phyloP scores from a whole-genome alignment of 2,113 vertebrate genomes.

The Eublepharis macularius region DNA sequence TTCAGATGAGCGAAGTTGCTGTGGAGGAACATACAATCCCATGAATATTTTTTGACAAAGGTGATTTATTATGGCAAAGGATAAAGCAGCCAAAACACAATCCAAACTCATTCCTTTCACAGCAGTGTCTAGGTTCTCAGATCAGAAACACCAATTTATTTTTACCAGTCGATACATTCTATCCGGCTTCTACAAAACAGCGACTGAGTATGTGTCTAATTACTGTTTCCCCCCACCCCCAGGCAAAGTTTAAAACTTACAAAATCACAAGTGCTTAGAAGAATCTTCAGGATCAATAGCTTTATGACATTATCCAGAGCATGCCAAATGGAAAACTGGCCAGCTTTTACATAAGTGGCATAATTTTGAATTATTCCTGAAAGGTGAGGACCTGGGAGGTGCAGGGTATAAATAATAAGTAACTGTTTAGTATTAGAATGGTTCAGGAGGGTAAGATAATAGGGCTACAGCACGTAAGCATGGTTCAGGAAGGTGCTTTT shows the following conservation, averaged over 20 bases:
- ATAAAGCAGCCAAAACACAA: fast-evolving
- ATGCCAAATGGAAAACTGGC: not conserved
- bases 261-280: not conserved
- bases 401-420: too few relatives aligned
- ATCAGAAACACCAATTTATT: not conserved
- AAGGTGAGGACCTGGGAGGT: too few relatives aligned
- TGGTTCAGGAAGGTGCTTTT: too few relatives aligned
- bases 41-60: not conserved
- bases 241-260: slow-evolving; percentile 8
- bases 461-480: too few relatives aligned
- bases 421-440: too few relatives aligned
- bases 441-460: too few relatives aligned
- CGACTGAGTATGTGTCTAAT: not conserved
- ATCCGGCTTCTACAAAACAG: slow-evolving; percentile 17
- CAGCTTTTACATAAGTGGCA: too few relatives aligned
- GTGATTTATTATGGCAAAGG: not conserved
- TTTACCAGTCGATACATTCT: slow-evolving; percentile 5
- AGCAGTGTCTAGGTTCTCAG: not conserved
- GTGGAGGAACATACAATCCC: slow-evolving; percentile 9
- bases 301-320: not conserved
- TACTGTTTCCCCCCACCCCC: too few relatives aligned
- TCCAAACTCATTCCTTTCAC: not conserved
- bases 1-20: too few relatives aligned
- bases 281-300: too few relatives aligned
- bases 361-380: too few relatives aligned